Evolutionary conservation across 1,140 invertebrate genomes (phyloP), one percentile per base, ranked within the genome.

Genomic region (Dreissena rostriformis): DNA sequence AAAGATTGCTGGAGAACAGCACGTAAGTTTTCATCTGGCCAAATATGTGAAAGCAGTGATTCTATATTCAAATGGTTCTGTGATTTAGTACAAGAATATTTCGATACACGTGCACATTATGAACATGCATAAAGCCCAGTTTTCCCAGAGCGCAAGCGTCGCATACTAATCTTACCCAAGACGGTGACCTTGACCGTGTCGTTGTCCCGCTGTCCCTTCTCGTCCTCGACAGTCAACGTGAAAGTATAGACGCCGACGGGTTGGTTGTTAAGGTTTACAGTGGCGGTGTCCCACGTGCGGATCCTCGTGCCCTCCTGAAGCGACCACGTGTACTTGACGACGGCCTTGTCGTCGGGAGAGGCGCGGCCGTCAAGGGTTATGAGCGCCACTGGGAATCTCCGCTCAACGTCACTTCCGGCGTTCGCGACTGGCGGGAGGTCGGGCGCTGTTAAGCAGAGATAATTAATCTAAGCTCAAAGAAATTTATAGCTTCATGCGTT

Each of bases 151-250:
- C 8, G 39, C 39, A 39, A 39, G 8, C 15, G 51, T 10, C 17
- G 39, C 61, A 77, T 24, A 51, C 15, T 65, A 11, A 39, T 22
- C 55, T 26, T 68, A 82, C 79, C 79, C 74, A 63, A n/a, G 29
- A 82, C 71, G 19, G 24, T 74, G n/a, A 82, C 55, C 65, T 0
- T 51, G 14, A 82, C 79, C 12, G 55, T 51, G 29, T 82, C 79
- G 12, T 28, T 51, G 51, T 82, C 70, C n/a, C 14, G 29, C 68
- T 73, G 71, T 5, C 68, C 70, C 28, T 66, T 28, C 22, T 26
- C 55, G 52, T 82, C 79, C 29, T 24, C 57, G 6, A 82, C 79
- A 14, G 79, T 82, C 1, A 82, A 61, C 8, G 55, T 51, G n/a
- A 73, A 82, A 11, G 14, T 26, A 53, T 82, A 82, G 15, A 66